Conservation (phyloP, 1,140 invertebrate species). For the Lepidurus arcticus region DNA sequence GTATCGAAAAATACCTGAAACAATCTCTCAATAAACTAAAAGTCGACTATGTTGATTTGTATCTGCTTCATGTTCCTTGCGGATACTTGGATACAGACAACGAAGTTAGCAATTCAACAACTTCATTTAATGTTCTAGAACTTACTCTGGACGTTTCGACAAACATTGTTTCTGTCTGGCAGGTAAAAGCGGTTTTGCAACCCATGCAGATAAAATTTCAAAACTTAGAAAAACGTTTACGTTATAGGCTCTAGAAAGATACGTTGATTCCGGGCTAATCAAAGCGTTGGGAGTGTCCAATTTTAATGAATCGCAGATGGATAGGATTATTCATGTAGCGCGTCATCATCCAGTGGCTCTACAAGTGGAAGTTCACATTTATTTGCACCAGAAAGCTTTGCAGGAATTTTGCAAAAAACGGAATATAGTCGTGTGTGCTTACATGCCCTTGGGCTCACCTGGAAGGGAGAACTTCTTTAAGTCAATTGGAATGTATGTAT, state of each 20-base stretch:
- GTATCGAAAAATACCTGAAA: conserved; percentile 60
- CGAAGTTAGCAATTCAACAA: conserved; percentile 42
- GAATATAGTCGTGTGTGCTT: conserved; percentile 46
- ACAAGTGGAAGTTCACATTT: conserved; percentile 47
- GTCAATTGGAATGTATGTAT: background rate
- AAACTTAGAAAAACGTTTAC: conserved; percentile 33
- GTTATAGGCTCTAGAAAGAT: conserved; percentile 33
- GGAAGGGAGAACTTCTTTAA: conserved; percentile 30
- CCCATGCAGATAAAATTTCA: conserved; percentile 47
- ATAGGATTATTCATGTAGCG: conserved; percentile 44
- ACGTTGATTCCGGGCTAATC: conserved; percentile 45
- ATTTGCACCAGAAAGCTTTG: conserved; percentile 47
- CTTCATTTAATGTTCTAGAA: conserved; percentile 52
- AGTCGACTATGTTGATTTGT: conserved; percentile 49
- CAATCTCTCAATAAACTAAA: conserved; percentile 44
- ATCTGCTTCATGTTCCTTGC: conserved; percentile 75
- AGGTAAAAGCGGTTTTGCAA: conserved; percentile 47
- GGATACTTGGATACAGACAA: conserved; percentile 52
- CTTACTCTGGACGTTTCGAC: conserved; percentile 59
- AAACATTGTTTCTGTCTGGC: conserved; percentile 65
- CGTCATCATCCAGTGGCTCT: conserved; percentile 51
- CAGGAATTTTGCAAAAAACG: conserved; percentile 44
- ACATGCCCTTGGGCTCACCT: conserved; percentile 45
- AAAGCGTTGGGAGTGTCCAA: conserved; percentile 50
- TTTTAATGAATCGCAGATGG: conserved; percentile 48